Conservation (phyloP, 2,888 invertebrate genomes). For the Willowsia nigromaculata region DNA sequence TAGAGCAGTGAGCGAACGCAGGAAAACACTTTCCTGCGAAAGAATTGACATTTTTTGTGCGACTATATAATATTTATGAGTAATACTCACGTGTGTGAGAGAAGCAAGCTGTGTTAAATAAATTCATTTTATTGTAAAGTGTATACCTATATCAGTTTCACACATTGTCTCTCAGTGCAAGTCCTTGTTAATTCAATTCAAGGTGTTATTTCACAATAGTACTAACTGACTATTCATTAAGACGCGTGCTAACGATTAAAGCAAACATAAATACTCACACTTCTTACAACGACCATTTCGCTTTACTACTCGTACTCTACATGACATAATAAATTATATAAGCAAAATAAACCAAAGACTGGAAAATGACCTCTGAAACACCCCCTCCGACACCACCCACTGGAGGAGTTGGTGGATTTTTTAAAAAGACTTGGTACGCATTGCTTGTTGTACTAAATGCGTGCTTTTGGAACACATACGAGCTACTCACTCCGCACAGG, state of each 20-base stretch:
- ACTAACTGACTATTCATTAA: too few relatives aligned
- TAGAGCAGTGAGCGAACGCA: neutral
- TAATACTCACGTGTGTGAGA: neutral
- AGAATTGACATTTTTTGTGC: neutral
- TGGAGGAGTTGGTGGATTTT: slow-evolving; percentile 66
- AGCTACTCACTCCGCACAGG: slow-evolving; percentile 69
- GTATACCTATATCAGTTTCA: too few relatives aligned
- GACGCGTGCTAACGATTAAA: too few relatives aligned
- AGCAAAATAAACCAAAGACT: neutral
- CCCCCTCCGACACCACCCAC: slow-evolving; percentile 29
- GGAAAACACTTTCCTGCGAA: neutral
- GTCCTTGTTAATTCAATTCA: too few relatives aligned
- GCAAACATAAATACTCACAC: neutral
- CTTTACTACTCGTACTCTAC: too few relatives aligned
- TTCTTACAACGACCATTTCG: too few relatives aligned
- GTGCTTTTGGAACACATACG: slow-evolving; percentile 66
- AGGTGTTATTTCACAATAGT: too few relatives aligned
- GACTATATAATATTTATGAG: neutral
- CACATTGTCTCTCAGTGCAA: too few relatives aligned
- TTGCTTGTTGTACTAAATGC: slow-evolving; percentile 50
- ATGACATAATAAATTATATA: too few relatives aligned
- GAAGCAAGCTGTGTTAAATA: too few relatives aligned
- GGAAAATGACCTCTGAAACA: slow-evolving; percentile 45
- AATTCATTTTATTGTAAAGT: too few relatives aligned
- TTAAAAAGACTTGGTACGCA: slow-evolving; percentile 62